phyloP scores from a whole-genome alignment of 2,888 invertebrate species.

The Altica lythri region DNA sequence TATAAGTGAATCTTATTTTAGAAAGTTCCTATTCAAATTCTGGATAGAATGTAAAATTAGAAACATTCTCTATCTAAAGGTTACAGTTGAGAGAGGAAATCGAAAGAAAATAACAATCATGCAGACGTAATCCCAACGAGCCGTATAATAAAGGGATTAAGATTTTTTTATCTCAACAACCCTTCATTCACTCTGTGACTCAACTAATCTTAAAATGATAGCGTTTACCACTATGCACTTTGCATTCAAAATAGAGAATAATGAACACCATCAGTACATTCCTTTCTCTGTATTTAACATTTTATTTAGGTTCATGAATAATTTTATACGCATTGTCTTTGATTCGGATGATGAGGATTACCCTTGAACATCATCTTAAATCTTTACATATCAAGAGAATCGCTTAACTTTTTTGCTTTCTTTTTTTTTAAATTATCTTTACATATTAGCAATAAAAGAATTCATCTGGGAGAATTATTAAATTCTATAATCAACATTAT shows the following conservation, averaged over 20 bases:
- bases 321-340: conserved; percentile 13
- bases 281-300: conserved; percentile 22
- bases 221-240: conserved; percentile 16
- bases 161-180: conserved; percentile 16
- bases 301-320: conserved; percentile 19
- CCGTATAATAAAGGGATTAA: conserved; percentile 21
- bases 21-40: too few relatives aligned
- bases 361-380: neutral
- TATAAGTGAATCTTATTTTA: too few relatives aligned
- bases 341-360: conserved; percentile 10
- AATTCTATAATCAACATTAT: neutral
- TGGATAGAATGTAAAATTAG: too few relatives aligned
- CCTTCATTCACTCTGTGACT: conserved; percentile 21
- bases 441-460: too few relatives aligned
- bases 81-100: too few relatives aligned
- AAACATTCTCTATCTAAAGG: too few relatives aligned
- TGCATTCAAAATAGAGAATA: conserved; percentile 19
- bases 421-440: too few relatives aligned
- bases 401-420: too few relatives aligned
- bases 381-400: neutral
- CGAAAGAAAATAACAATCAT: neutral
- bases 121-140: conserved; percentile 4
- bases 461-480: neutral
- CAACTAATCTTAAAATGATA: conserved; percentile 27
- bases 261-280: conserved; percentile 10